Evolutionary conservation across 2,797 vertebrate genomes (phyloP).

Genomic region (Phyllotis vaccarum): DNA sequence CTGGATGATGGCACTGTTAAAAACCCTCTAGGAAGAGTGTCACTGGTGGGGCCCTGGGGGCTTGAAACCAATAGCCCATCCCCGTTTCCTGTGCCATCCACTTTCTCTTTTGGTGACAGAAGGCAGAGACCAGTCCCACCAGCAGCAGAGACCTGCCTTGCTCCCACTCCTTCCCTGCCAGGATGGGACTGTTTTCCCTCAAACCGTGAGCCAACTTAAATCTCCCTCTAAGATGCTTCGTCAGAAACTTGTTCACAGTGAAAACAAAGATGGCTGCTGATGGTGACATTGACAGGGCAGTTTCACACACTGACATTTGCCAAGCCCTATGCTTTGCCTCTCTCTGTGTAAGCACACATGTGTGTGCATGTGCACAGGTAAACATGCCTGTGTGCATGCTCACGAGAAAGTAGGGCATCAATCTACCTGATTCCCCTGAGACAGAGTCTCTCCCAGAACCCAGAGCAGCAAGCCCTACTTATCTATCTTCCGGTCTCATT

Average conservation of each 20-base stretch:
- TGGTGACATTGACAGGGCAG: not conserved
- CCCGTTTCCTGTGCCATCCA: not conserved
- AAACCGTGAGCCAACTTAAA: not conserved
- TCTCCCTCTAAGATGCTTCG: not conserved
- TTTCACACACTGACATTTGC: not conserved
- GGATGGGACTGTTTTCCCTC: not conserved
- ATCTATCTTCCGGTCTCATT: not conserved
- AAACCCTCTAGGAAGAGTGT: not conserved
- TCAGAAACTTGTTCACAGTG: not conserved
- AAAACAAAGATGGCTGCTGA: too few species aligned
- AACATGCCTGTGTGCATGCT: not conserved
- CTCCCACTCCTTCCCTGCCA: not conserved
- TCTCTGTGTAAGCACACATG: not conserved
- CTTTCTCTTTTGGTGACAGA: not conserved
- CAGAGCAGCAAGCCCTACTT: not conserved
- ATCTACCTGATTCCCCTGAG: not conserved
- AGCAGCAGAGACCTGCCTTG: not conserved
- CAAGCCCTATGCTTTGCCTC: not conserved
- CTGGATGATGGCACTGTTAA: not conserved
- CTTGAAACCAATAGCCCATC: not conserved
- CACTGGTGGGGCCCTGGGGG: too few species aligned
- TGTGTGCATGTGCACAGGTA: too few species aligned
- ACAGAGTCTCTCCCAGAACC: not conserved
- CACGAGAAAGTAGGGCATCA: not conserved
- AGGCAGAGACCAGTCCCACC: not conserved